Conservation (phyloP, 2,113 vertebrate species). For the Numenius arquata region DNA sequence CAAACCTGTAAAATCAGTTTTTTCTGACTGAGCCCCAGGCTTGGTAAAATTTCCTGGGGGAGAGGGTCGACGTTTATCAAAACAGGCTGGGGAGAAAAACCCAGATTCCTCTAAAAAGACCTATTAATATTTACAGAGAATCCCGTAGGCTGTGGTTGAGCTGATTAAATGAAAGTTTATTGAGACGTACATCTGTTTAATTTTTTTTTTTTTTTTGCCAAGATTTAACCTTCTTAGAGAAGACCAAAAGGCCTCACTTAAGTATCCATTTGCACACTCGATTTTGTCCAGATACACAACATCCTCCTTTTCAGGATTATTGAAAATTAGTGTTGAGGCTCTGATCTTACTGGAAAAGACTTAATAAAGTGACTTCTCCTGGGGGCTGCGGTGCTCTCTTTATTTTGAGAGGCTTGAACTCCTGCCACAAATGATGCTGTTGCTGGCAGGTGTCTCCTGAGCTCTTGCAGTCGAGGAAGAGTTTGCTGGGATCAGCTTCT, state of each 20-base stretch:
- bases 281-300: not conserved
- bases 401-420: not conserved
- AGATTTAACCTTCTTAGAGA: not conserved
- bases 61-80: not conserved
- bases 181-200: not conserved
- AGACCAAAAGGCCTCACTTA: not conserved
- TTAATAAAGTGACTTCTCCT: not conserved
- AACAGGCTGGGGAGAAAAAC: not conserved
- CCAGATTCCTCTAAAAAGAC: not conserved
- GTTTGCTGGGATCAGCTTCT: not conserved
- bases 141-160: not conserved
- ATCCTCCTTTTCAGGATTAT: not conserved
- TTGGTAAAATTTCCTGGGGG: not conserved
- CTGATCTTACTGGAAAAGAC: not conserved
- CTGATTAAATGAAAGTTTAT: not conserved
- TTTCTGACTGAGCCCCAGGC: not conserved
- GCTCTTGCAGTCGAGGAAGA: not conserved
- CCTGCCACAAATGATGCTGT: not conserved
- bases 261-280: not conserved
- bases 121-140: not conserved
- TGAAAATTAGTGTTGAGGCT: not conserved
- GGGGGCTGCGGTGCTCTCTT: fast-evolving
- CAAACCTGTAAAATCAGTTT: not conserved
- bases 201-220: not conserved
- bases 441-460: not conserved